Conservation (phyloP, 2,113 vertebrate species). For the Alligator mississippiensis region DNA sequence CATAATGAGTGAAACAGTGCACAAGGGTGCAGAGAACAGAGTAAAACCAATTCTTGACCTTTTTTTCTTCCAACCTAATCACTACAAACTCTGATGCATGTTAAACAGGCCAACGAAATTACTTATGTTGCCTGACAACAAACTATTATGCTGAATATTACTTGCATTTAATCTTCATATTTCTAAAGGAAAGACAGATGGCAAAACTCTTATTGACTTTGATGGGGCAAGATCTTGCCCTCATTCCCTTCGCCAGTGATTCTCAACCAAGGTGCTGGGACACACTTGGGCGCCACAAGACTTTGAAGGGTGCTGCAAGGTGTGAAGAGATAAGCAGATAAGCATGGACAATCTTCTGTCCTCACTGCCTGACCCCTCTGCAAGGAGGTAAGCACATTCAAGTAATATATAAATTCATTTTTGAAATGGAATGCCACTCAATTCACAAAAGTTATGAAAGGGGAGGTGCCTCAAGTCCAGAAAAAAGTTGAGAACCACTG, state of each 20-base stretch:
- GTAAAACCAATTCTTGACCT: neutral
- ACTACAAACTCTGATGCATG: neutral
- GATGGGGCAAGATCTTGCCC: neutral
- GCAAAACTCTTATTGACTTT: constrained; percentile 6
- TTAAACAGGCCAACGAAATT: neutral
- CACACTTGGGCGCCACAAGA: too few species aligned
- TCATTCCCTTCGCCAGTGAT: neutral
- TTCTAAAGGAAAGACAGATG: neutral
- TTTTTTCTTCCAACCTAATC: constrained; percentile 16
- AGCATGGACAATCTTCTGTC: too few species aligned
- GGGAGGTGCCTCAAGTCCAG: too few species aligned
- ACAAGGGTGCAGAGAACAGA: neutral
- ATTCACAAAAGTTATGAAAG: too few species aligned
- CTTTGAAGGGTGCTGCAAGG: too few species aligned
- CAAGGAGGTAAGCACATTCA: too few species aligned
- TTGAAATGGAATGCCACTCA: too few species aligned
- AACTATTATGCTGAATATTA: constrained; percentile 23
- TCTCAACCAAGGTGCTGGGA: too few species aligned
- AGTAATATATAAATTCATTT: too few species aligned
- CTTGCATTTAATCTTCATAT: neutral
- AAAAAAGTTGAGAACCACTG: too few species aligned
- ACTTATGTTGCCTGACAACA: constrained; percentile 46
- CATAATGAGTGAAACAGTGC: neutral
- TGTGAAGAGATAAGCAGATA: too few species aligned
- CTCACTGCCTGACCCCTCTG: too few species aligned